A percentile compares a stretch with the other conserved stretches of the same genome.
phyloP scores from a whole-genome alignment of 2,797 vertebrate genomes.

The Hoplostethus mediterraneus region DNA sequence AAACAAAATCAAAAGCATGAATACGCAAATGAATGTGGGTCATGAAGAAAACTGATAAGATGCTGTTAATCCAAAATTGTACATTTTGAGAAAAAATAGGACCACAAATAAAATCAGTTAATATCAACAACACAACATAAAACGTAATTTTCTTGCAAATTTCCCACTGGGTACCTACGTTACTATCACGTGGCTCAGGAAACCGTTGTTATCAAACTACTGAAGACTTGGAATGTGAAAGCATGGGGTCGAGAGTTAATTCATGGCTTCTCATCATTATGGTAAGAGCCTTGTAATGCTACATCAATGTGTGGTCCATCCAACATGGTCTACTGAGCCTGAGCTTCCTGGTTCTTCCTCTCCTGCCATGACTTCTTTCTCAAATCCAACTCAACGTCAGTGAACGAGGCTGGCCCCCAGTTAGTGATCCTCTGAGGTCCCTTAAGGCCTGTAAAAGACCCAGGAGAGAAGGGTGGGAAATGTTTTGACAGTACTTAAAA shows the following conservation, averaged over 20 bases:
- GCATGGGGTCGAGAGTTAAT: no score
- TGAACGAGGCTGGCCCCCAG: constrained; percentile 95
- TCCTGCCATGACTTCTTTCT: constrained; percentile 94
- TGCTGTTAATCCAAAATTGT: no score
- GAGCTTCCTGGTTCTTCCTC: constrained; percentile 83
- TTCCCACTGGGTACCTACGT: no score
- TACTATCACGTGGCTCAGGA: no score
- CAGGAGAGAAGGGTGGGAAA: background rate
- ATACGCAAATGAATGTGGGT: no score
- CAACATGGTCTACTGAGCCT: constrained; percentile 65
- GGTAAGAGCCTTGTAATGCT: background rate
- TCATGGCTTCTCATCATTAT: no score
- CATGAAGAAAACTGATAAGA: no score
- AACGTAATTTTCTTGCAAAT: no score
- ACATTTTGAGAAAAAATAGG: no score
- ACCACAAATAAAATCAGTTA: no score
- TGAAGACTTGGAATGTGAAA: background rate
- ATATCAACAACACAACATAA: no score
- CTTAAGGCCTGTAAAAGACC: constrained; percentile 87
- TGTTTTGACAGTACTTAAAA: background rate
- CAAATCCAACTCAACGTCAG: constrained; percentile 89
- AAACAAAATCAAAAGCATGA: no score
- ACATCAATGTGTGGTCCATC: background rate
- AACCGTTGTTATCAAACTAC: background rate
- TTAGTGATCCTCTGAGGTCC: constrained; percentile 91